A percentile compares a stretch with the other conserved stretches of the same genome.
Evolutionary conservation across 2,113 vertebrate species (phyloP).

Genomic region (Turdus rufiventris): DNA sequence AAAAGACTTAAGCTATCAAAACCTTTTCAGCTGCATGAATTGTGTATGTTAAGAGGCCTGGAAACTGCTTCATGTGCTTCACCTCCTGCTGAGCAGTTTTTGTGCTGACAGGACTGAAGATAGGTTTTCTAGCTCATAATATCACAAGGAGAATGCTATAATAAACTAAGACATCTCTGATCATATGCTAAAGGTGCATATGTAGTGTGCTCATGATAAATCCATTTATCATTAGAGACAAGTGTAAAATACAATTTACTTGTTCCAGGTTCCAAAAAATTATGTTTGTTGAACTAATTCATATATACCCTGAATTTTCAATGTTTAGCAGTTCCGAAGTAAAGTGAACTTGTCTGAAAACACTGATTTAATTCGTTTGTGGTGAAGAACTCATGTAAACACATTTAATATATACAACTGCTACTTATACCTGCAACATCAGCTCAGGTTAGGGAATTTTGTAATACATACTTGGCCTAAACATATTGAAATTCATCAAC

Average conservation of each 20-base stretch:
- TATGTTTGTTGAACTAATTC: not conserved
- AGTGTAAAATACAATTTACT: not conserved
- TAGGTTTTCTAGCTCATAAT: not conserved
- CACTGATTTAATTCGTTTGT: not conserved
- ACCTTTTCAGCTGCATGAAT: constrained; percentile 52
- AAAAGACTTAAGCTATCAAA: not conserved
- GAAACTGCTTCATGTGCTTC: constrained; percentile 56
- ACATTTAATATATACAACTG: not conserved
- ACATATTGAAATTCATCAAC: not conserved
- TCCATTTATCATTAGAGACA: not conserved
- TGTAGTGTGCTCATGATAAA: not conserved
- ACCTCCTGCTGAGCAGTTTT: constrained; percentile 58
- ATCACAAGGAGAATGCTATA: constrained; percentile 33
- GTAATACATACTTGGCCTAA: not conserved
- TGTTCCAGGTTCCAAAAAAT: not conserved
- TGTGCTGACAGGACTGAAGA: constrained; percentile 53
- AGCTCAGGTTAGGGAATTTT: not conserved
- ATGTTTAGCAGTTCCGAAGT: not conserved
- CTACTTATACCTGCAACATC: not conserved
- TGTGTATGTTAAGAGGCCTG: constrained; percentile 59
- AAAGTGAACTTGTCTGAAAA: not conserved
- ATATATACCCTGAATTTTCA: not conserved
- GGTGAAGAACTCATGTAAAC: not conserved
- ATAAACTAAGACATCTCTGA: constrained; percentile 35
- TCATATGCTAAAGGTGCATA: not conserved